Conservation (phyloP, 2,797 vertebrate species). For the Xiphorhynchus erythropygius region DNA sequence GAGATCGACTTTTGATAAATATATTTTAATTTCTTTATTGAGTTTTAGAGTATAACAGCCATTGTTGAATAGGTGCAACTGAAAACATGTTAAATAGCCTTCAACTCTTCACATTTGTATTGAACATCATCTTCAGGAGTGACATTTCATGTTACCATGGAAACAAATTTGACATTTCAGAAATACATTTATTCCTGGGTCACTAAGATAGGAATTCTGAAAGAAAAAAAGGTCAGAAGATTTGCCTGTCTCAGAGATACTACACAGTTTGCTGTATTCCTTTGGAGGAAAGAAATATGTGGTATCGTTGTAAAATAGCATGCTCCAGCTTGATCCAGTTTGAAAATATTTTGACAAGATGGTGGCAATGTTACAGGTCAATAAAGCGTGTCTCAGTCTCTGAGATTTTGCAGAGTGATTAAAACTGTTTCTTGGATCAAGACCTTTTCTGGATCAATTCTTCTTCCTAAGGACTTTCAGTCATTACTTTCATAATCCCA, state of each 20-base stretch:
- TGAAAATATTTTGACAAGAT: constrained; percentile 62
- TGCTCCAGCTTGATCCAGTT: constrained; percentile 23
- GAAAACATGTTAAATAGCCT: constrained; percentile 68
- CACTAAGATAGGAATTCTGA: constrained; percentile 64
- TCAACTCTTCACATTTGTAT: constrained; percentile 73
- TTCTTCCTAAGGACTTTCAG: constrained; percentile 31
- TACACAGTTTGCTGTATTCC: constrained; percentile 1
- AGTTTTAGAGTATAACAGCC: constrained; percentile 47
- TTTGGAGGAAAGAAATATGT: constrained; percentile 45
- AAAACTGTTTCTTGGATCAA: constrained; percentile 60
- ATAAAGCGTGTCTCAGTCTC: constrained; percentile 28
- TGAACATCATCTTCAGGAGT: constrained; percentile 67
- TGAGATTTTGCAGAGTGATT: constrained; percentile 38
- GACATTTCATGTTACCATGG: constrained; percentile 74
- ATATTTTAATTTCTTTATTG: constrained; percentile 65
- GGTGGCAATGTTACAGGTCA: constrained; percentile 53
- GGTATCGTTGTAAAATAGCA: constrained; percentile 4
- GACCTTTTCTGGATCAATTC: constrained; percentile 46
- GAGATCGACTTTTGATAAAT: constrained; percentile 65
- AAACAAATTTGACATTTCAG: constrained; percentile 73
- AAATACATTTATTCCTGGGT: constrained; percentile 75
- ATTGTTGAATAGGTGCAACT: constrained; percentile 54
- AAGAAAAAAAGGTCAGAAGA: constrained; percentile 60
- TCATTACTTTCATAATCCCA: not conserved
- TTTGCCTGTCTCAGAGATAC: constrained; percentile 43